Percentiles rank a stretch among this genome's conserved stretches.
These are phyloP conservation scores for Drosophila colorata DNA, from an alignment of 2,888 invertebrate species.

Conservation along the genomic window DNA sequence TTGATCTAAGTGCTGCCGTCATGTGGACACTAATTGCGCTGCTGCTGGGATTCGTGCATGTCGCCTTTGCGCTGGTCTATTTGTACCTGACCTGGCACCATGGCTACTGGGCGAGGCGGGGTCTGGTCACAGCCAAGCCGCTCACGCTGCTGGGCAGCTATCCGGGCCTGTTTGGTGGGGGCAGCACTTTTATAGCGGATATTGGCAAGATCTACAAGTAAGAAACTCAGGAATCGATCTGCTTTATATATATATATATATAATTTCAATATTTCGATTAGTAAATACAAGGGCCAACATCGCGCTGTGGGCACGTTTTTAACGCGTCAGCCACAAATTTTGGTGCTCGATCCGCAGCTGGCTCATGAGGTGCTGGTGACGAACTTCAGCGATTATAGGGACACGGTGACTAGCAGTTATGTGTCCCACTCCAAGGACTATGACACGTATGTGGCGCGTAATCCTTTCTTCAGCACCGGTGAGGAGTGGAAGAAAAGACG, in stretches of 20 bases:
- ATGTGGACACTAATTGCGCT: slow-evolving; percentile 48
- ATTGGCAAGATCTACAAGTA: slow-evolving; percentile 66
- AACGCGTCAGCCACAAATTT: slow-evolving; percentile 80
- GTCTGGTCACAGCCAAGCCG: slow-evolving; percentile 83
- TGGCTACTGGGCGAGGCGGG: slow-evolving; percentile 83
- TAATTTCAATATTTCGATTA: slow-evolving; percentile 26
- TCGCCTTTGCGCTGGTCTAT: slow-evolving; percentile 51
- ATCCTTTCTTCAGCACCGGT: slow-evolving; percentile 66
- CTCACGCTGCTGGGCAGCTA: slow-evolving; percentile 81
- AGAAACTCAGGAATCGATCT: not conserved
- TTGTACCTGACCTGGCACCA: slow-evolving; percentile 77
- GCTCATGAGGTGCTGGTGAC: slow-evolving; percentile 84
- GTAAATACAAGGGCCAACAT: slow-evolving; percentile 76
- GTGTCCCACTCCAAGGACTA: slow-evolving; percentile 46
- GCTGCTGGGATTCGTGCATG: slow-evolving; percentile 31
- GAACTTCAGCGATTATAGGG: slow-evolving; percentile 83
- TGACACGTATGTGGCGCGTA: slow-evolving; percentile 56
- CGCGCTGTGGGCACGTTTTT: slow-evolving; percentile 84
- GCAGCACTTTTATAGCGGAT: slow-evolving; percentile 49
- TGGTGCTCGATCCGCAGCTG: slow-evolving; percentile 84
- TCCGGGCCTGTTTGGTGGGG: slow-evolving; percentile 58
- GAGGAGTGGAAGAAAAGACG: slow-evolving; percentile 85
- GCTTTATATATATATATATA: not conserved
- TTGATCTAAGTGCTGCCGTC: slow-evolving; percentile 9
- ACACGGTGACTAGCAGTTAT: slow-evolving; percentile 69